These are phyloP conservation scores for Dioctria rufipes DNA, from an alignment of 2,888 invertebrate species.

Conservation along the genomic window DNA sequence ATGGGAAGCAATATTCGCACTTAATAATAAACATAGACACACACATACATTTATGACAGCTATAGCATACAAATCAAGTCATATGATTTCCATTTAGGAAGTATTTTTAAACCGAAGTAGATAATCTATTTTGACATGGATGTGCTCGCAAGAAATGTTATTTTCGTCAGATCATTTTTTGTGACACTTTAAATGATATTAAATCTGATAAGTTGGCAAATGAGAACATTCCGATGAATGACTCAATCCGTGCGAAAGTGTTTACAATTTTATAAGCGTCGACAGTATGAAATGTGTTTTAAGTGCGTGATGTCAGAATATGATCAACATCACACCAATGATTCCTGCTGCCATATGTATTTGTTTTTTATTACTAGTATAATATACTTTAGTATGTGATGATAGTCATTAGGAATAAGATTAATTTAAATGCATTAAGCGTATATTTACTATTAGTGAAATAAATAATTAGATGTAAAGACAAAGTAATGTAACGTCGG, in stretches of 20 bases:
- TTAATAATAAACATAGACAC: too few relatives aligned
- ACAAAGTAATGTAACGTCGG: too few relatives aligned
- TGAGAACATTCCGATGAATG: constrained; percentile 35
- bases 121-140: constrained; percentile 24
- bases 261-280: constrained; percentile 11
- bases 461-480: too few relatives aligned
- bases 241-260: constrained; percentile 7
- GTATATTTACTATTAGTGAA: too few relatives aligned
- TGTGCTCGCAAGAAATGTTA: constrained; percentile 9
- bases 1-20: too few relatives aligned
- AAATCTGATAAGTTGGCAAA: constrained; percentile 51
- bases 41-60: too few relatives aligned
- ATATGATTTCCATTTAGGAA: constrained; percentile 46
- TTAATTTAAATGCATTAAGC: too few relatives aligned
- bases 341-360: not conserved
- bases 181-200: constrained; percentile 49
- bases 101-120: constrained; percentile 35
- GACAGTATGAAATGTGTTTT: not conserved
- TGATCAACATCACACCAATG: not conserved
- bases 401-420: too few relatives aligned
- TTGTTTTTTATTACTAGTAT: too few relatives aligned
- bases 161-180: constrained; percentile 19
- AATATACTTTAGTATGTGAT: too few relatives aligned
- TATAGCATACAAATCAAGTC: not conserved
- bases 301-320: not conserved